Evolutionary conservation across 2,888 invertebrate species (phyloP), one percentile per base, ranked within the genome.

Genomic region (Julus scanicus): DNA sequence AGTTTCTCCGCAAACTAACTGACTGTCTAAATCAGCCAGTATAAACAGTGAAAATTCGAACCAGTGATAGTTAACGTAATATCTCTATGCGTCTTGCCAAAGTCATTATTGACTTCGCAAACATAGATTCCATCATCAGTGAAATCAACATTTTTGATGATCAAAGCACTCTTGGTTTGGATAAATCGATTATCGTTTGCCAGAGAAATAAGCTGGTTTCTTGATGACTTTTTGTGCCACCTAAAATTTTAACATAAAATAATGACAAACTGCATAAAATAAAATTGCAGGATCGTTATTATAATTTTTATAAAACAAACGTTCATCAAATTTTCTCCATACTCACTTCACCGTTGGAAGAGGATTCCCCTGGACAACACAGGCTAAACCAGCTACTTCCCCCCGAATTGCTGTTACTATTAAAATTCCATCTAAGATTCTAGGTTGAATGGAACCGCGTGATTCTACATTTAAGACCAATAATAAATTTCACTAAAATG

Each of bases 351-450:
- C 44, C 8, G 57, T n/a, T 0, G 88, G 88, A 11, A 80, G n/a
- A 29, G 88, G 88, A 87, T 53, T 84, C 17, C 88, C 88, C 53
- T 88, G 88, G 57, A 84, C 85, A 53, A 84, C 88, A 84, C 88
- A 88, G 11, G 88, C 53, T 39, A 88, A 83, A 11, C 29, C 84
- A 20, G 84, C 87, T 57, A 15, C 39, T n/a, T 48, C n/a, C 0
- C 53, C 87, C 13, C 57, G n/a, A 9, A 39, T 1, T n/a, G n/a
- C 84, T 37, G 44, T 29, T 37, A 87, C 49, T n/a, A 17, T 37
- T 84, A 84, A 15, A 37, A 53, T n/a, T 9, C 48, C 37, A n/a
- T 88, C 87, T n/a, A 84, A 29, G 44, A 88, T 87, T 37, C 63
- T 71, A 0, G 88, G 87, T 1, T 48, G 53, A 57, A 87, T 80